Evolutionary conservation across 2,888 invertebrate species (phyloP), one percentile per base, ranked within the genome.

Genomic region (Tortrix viridana): DNA sequence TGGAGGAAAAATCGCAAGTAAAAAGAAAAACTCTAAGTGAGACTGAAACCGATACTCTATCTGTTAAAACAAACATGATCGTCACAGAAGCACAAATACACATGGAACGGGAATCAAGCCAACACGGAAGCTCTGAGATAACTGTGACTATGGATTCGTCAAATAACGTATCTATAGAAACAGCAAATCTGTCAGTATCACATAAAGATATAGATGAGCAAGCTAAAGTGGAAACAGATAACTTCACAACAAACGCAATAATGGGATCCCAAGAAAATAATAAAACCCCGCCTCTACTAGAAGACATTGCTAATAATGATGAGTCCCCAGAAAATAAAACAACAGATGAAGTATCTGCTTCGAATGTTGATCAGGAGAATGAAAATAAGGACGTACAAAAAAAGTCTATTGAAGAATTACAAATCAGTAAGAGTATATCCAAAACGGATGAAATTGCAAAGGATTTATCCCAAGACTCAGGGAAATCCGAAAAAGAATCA

Each of bases 61-160:
- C 92, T 22, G 82, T 92, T 5, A 89, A 92, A 76, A 89, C 92
- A 4, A 92, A 91, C 67, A 90, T 89, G 86, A 82, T 92, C 48
- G 85, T 88, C 54, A 92, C 93, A 7, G 93, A 93, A 85, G 93
- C 92, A 22, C 90, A 92, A 81, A 89, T 93, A 67, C 93, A 93
- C 63, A 88, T 91, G 82, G 88, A 92, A 73, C 84, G 88, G 58
- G 85, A 91, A 69, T 83, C 85, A 9, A 85, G 81, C 71, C 80
- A 90, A 70, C 85, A 86, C 58, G 89, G 88, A 16, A 89, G 82
- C 74, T 86, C 91, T 32, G 91, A 91, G 80, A 73, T 92, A 69
- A 91, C 84, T 26, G 86, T 92, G 9, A 90, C 82, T 43, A 77
- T 92, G 44, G 91, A 91, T 79, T 86, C 89, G 16, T 80, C 81